A percentile compares a stretch with the other conserved stretches of the same genome.
Conservation (phyloP, 2,797 vertebrate species). For the Clarias pachynema region DNA sequence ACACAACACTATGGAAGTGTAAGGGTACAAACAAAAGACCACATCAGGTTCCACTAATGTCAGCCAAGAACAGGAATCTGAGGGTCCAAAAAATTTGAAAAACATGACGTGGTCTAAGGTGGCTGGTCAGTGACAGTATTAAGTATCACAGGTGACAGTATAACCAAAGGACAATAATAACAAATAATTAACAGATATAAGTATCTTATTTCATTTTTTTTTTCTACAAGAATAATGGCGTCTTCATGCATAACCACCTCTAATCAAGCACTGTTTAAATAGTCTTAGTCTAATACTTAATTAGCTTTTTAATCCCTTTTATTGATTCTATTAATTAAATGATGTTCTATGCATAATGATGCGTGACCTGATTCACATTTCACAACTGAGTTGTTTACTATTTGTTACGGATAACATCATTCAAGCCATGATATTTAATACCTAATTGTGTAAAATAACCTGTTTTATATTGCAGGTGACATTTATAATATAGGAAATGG, state of each 20-base stretch:
- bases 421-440: background rate
- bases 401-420: background rate
- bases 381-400: constrained; percentile 5
- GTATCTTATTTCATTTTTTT: background rate
- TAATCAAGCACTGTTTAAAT: background rate
- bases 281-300: background rate
- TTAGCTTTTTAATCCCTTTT: constrained; percentile 12
- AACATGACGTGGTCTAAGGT: background rate
- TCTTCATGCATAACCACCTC: background rate
- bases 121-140: background rate
- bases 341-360: constrained; percentile 16
- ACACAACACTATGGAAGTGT: background rate
- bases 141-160: background rate
- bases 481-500: background rate
- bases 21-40: background rate
- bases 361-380: constrained; percentile 3
- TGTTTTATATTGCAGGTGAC: background rate
- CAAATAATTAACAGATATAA: background rate
- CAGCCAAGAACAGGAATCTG: background rate
- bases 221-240: background rate
- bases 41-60: background rate
- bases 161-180: background rate
- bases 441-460: background rate
- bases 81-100: background rate
- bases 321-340: constrained; percentile 16